A percentile compares a stretch with the other conserved stretches of the same genome.
phyloP scores from a whole-genome alignment of 2,797 vertebrate genomes.

The Benthosema pterotum region DNA sequence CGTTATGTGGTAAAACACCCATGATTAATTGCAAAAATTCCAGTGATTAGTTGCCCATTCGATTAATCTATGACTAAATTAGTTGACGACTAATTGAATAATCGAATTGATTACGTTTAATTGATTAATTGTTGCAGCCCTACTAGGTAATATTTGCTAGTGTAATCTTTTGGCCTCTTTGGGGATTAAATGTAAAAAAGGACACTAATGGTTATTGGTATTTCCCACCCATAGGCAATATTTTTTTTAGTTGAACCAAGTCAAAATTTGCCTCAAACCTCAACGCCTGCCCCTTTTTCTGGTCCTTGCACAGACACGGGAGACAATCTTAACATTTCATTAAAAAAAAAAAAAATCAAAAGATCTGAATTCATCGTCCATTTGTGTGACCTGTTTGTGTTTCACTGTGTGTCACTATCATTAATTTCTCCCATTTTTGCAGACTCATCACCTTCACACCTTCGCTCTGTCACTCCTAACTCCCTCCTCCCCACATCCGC shows the following conservation, averaged over 20 bases:
- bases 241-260: background rate
- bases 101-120: too few relatives aligned
- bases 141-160: slow-evolving; percentile 4
- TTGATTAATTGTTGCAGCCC: too few relatives aligned
- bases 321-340: slow-evolving; percentile 28
- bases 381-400: slow-evolving; percentile 60
- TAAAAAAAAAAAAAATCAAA: too few relatives aligned
- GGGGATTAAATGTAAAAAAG: background rate
- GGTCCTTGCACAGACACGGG: slow-evolving; percentile 23
- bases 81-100: too few relatives aligned
- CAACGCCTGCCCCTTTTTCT: slow-evolving; percentile 32
- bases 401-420: slow-evolving; percentile 78
- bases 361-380: slow-evolving; percentile 55
- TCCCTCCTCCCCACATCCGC: slow-evolving; percentile 85
- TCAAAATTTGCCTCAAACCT: too few relatives aligned
- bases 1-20: too few relatives aligned
- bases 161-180: background rate
- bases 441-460: slow-evolving; percentile 96
- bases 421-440: slow-evolving; percentile 91
- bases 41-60: too few relatives aligned
- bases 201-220: too few relatives aligned
- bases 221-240: too few relatives aligned
- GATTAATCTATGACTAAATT: too few relatives aligned
- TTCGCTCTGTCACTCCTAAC: slow-evolving; percentile 87
- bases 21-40: too few relatives aligned